phyloP scores from a whole-genome alignment of 2,113 vertebrate species.

The Corythornis cristatus region DNA sequence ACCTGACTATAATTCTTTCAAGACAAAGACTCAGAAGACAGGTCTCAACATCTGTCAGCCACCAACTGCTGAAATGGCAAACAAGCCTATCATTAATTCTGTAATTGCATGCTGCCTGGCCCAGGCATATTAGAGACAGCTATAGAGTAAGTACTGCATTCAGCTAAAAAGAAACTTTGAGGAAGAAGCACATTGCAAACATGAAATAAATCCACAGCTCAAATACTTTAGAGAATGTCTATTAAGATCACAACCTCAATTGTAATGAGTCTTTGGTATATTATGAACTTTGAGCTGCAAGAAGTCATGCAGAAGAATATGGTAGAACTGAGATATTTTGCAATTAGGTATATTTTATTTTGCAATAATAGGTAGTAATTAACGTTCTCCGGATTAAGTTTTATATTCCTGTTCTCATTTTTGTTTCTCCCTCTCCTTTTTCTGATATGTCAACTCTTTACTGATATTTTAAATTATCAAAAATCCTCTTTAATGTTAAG shows the following conservation, averaged over 20 bases:
- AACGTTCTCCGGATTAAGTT: background rate
- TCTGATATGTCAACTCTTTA: background rate
- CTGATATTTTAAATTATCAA: background rate
- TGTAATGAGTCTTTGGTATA: background rate
- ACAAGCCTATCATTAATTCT: background rate
- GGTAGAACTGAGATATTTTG: background rate
- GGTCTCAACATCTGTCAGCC: background rate
- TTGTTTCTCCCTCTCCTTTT: rapidly evolving
- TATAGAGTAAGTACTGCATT: background rate
- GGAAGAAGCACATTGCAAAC: background rate
- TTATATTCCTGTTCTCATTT: background rate
- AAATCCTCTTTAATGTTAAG: background rate
- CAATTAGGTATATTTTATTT: background rate
- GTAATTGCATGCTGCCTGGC: background rate
- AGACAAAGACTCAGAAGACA: background rate
- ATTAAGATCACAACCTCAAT: background rate
- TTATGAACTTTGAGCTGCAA: background rate
- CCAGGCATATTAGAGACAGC: background rate
- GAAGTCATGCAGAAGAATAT: background rate
- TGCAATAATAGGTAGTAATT: background rate
- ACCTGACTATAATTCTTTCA: background rate
- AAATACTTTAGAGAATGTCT: background rate
- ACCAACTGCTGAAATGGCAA: background rate
- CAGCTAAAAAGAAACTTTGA: background rate
- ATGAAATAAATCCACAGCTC: background rate